Evolutionary conservation across 1,140 invertebrate species (phyloP).

Genomic region (Aphelinus atriplicis): DNA sequence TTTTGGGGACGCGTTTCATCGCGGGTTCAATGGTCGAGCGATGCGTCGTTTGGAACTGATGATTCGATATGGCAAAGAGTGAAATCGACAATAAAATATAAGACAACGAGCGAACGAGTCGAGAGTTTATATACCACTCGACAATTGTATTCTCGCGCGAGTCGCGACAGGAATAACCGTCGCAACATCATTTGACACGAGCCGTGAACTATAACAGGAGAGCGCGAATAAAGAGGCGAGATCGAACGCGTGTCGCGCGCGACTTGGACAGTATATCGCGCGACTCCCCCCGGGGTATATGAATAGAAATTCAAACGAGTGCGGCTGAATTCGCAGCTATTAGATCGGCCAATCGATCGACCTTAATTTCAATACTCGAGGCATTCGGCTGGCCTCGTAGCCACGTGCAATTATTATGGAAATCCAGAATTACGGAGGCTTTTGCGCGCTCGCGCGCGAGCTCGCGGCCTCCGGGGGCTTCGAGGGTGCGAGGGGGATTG

Average conservation of each 20-base stretch:
- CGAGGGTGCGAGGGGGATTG: background rate
- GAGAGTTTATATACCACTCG: no score
- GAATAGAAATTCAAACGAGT: background rate
- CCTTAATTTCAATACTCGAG: slow-evolving; percentile 29
- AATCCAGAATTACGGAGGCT: slow-evolving; percentile 18
- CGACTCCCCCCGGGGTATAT: background rate
- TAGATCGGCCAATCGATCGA: slow-evolving; percentile 23
- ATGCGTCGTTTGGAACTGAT: no score
- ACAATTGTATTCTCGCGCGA: no score
- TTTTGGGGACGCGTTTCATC: no score
- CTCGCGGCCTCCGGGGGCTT: background rate
- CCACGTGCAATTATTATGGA: slow-evolving; percentile 25
- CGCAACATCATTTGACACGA: no score
- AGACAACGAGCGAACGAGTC: no score
- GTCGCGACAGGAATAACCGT: no score
- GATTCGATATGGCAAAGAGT: no score
- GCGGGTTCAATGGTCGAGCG: no score
- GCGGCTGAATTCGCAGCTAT: background rate
- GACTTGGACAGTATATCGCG: background rate
- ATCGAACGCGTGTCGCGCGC: slow-evolving; percentile 21
- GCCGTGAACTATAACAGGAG: no score
- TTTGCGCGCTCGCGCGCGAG: background rate
- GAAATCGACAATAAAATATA: no score
- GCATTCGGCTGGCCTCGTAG: background rate
- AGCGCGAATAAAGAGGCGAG: slow-evolving; percentile 17